A percentile compares a stretch with the other conserved stretches of the same genome.
These are phyloP conservation scores for Aegithalos caudatus DNA, from an alignment of 2,113 vertebrate genomes.

Conservation along the genomic window DNA sequence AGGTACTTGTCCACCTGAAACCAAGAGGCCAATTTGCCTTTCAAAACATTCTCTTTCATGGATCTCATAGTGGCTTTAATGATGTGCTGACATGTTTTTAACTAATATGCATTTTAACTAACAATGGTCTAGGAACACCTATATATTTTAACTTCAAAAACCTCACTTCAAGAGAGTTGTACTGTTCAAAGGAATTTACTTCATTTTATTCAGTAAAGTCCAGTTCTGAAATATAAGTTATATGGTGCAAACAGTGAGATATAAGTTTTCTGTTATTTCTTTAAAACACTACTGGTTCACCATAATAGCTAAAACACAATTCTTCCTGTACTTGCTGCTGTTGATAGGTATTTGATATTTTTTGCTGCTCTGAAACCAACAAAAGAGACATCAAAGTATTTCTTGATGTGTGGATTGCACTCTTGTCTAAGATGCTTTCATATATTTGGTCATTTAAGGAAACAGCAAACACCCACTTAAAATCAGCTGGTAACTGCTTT, in stretches of 20 bases:
- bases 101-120: background rate
- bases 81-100: background rate
- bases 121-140: background rate
- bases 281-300: background rate
- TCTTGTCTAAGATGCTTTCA: background rate
- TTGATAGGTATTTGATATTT: background rate
- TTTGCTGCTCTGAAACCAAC: background rate
- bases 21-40: background rate
- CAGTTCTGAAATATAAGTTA: background rate
- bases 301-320: background rate
- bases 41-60: background rate
- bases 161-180: background rate
- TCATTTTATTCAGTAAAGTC: background rate
- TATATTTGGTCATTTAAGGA: slow-evolving; percentile 22
- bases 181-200: background rate
- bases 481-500: slow-evolving; percentile 56
- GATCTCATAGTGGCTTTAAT: background rate
- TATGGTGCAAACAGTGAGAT: background rate
- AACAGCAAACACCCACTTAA: slow-evolving; percentile 24
- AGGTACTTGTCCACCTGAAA: background rate
- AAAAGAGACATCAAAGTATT: slow-evolving; percentile 1
- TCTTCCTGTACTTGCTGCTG: background rate
- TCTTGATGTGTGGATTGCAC: background rate
- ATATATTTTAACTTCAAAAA: background rate
- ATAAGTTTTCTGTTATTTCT: background rate